Evolutionary conservation across 2,888 invertebrate species (phyloP).

Genomic region (Nasonia oneida): DNA sequence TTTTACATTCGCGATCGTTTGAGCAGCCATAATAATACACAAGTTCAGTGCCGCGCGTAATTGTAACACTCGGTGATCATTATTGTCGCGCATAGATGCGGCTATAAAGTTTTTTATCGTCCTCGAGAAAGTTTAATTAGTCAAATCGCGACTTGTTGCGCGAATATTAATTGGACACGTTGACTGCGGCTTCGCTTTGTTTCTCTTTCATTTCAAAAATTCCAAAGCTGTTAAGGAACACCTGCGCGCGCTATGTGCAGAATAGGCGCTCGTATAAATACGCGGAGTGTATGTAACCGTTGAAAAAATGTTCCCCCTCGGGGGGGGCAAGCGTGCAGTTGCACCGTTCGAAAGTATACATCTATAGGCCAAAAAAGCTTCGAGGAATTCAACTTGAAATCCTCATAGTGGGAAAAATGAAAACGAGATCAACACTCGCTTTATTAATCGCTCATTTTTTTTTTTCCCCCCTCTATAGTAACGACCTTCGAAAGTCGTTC

Average conservation of each 20-base stretch:
- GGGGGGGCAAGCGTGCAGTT: neutral
- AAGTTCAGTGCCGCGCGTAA: neutral
- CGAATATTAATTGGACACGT: neutral
- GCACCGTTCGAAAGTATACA: neutral
- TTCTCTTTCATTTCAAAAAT: neutral
- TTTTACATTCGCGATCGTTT: neutral
- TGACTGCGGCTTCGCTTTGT: neutral
- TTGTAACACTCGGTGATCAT: neutral
- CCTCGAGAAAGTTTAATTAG: conserved; percentile 5
- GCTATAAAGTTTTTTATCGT: neutral
- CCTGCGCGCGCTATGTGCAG: neutral
- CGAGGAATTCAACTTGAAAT: neutral
- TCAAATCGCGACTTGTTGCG: neutral
- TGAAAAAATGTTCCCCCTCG: neutral
- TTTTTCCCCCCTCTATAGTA: neutral
- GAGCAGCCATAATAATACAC: neutral
- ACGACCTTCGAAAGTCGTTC: neutral
- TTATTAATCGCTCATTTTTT: neutral
- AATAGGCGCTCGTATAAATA: too few species aligned
- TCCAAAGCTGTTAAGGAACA: too few species aligned
- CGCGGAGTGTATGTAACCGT: too few species aligned
- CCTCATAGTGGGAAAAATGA: neutral
- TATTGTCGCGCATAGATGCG: neutral
- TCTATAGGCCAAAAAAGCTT: neutral
- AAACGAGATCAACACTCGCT: neutral